Evolutionary conservation across 2,113 vertebrate genomes (phyloP).

Genomic region (Fregata magnificens): DNA sequence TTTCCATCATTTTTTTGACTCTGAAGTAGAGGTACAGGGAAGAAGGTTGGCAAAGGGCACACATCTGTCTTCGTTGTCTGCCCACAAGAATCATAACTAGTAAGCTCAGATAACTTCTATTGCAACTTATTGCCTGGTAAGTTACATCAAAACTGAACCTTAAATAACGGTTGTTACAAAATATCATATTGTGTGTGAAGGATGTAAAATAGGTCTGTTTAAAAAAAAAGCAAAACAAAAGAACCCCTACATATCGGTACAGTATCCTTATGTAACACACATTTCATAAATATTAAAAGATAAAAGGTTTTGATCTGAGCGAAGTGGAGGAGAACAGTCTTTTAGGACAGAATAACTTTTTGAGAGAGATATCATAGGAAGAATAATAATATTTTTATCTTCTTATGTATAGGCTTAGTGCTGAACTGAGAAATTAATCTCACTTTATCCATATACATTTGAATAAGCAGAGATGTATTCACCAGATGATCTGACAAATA

Average conservation of each 20-base stretch:
- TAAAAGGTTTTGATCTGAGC: background rate
- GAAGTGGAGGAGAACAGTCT: background rate
- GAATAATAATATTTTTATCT: background rate
- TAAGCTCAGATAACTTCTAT: background rate
- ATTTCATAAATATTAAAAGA: background rate
- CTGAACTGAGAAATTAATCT: background rate
- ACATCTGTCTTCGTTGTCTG: background rate
- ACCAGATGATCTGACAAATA: background rate
- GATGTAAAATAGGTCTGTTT: background rate
- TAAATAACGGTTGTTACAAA: background rate
- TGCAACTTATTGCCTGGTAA: background rate
- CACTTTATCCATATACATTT: background rate
- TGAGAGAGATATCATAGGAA: background rate
- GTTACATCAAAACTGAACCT: background rate
- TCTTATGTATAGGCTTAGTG: background rate
- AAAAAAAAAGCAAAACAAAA: background rate
- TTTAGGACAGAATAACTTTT: background rate
- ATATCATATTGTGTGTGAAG: background rate
- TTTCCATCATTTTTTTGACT: background rate
- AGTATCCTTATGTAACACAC: background rate
- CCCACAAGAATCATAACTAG: background rate
- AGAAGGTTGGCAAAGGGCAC: background rate
- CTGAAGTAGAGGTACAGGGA: background rate
- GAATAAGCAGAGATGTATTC: background rate
- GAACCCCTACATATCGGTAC: fast-evolving